Percentiles rank a stretch among this genome's conserved stretches.
These are phyloP conservation scores for Ariolimax columbianus DNA, from an alignment of 2,888 invertebrate genomes.

Conservation along the genomic window DNA sequence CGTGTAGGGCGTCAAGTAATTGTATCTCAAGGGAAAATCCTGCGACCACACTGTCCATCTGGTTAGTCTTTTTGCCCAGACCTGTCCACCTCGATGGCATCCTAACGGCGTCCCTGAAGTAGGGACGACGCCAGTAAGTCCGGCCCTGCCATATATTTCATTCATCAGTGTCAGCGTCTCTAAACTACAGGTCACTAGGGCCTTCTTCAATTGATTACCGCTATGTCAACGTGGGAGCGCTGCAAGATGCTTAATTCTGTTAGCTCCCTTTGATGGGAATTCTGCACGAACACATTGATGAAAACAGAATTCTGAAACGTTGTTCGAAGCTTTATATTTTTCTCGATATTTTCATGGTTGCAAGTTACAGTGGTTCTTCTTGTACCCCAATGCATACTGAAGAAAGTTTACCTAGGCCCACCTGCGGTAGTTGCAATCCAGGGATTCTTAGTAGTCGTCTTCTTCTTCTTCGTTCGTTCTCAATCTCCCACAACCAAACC, in stretches of 20 bases:
- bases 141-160: constrained; percentile 9
- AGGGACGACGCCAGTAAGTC: constrained; percentile 28
- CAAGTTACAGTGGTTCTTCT: too few species aligned
- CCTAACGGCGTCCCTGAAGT: constrained; percentile 7
- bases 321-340: too few species aligned
- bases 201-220: constrained; percentile 32
- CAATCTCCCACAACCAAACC: too few species aligned
- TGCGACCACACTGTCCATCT: background rate
- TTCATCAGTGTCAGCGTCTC: constrained; percentile 29
- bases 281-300: background rate
- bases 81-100: background rate
- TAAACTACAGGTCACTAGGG: constrained; percentile 11
- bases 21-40: background rate
- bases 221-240: constrained; percentile 28
- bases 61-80: background rate
- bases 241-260: constrained; percentile 28
- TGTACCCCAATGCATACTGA: too few species aligned
- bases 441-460: too few species aligned
- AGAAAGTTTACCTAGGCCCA: too few species aligned
- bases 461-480: too few species aligned
- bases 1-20: background rate
- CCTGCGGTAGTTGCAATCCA: too few species aligned
- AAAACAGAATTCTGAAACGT: background rate
- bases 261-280: background rate
- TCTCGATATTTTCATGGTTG: too few species aligned